A percentile compares a stretch with the other conserved stretches of the same genome.
These are phyloP conservation scores for Hyles vespertilio DNA, from an alignment of 1,140 invertebrate genomes.

Conservation along the genomic window DNA sequence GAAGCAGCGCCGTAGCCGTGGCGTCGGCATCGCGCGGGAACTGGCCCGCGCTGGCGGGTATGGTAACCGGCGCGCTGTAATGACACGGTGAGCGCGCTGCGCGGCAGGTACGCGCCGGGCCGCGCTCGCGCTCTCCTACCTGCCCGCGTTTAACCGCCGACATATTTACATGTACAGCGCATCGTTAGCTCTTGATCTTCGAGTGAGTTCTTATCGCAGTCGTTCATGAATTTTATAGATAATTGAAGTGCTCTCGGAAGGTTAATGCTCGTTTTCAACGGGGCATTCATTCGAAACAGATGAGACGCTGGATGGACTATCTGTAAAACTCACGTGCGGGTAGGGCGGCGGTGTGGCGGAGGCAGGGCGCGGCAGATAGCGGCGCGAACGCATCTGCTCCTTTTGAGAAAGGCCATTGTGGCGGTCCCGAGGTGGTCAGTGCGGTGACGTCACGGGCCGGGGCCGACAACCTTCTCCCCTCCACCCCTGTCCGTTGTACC, in stretches of 20 bases:
- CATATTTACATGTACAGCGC: constrained; percentile 52
- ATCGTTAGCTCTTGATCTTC: constrained; percentile 43
- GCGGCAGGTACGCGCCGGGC: constrained; percentile 52
- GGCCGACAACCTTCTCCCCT: constrained; percentile 63
- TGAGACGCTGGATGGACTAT: not conserved
- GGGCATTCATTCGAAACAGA: too few relatives aligned
- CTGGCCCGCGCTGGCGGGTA: constrained; percentile 49
- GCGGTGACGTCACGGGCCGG: constrained; percentile 67
- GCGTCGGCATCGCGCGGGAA: constrained; percentile 22
- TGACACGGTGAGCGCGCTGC: constrained; percentile 59
- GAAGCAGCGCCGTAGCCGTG: constrained; percentile 21
- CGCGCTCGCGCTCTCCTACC: constrained; percentile 47
- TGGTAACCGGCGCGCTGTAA: constrained; percentile 56
- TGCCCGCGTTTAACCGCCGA: constrained; percentile 33
- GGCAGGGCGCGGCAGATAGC: constrained; percentile 49
- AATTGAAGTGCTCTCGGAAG: constrained; percentile 2
- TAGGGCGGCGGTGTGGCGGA: constrained; percentile 24
- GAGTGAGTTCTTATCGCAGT: constrained; percentile 51
- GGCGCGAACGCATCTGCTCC: constrained; percentile 62
- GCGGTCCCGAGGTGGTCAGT: constrained; percentile 65
- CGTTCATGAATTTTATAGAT: constrained; percentile 30
- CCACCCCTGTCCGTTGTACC: constrained; percentile 14
- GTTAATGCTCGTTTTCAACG: too few relatives aligned
- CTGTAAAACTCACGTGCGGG: constrained; percentile 20
- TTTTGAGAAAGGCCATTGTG: constrained; percentile 70